Evolutionary conservation across 2,113 vertebrate species (phyloP).

Genomic region (Aegotheles bennettii): DNA sequence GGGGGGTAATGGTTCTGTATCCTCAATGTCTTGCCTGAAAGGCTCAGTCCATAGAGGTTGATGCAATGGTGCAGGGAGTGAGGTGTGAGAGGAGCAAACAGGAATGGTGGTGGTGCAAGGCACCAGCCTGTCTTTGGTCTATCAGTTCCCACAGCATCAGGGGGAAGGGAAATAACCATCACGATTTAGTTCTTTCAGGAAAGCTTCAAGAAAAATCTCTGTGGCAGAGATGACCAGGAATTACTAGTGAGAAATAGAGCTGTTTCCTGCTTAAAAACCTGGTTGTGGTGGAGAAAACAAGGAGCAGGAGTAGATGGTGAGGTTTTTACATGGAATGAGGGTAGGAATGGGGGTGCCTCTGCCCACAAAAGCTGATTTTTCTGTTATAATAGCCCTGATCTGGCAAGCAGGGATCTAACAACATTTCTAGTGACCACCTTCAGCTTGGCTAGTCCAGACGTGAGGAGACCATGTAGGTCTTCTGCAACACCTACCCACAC

Average conservation of each 20-base stretch:
- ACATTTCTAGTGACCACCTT: not conserved
- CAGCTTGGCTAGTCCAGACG: not conserved
- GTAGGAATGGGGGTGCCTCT: not conserved
- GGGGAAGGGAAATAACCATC: not conserved
- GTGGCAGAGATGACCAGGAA: not conserved
- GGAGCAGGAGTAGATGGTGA: not conserved
- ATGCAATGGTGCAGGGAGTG: not conserved
- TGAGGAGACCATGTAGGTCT: not conserved
- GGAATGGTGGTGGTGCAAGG: not conserved
- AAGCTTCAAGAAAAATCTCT: not conserved
- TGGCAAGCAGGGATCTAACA: not conserved
- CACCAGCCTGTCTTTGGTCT: fast-evolving
- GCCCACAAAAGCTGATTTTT: not conserved
- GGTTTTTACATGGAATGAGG: not conserved
- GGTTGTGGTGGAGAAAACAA: not conserved
- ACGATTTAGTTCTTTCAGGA: not conserved
- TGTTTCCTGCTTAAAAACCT: not conserved
- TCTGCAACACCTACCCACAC: fast-evolving
- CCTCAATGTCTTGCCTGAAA: not conserved
- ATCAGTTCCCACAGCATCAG: not conserved
- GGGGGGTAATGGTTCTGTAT: not conserved
- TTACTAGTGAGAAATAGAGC: not conserved
- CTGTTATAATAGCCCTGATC: fast-evolving
- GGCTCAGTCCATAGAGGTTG: not conserved
- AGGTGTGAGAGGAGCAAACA: not conserved